These are phyloP conservation scores for Cheilosia scutellata DNA, from an alignment of 2,888 invertebrate species.

Conservation along the genomic window DNA sequence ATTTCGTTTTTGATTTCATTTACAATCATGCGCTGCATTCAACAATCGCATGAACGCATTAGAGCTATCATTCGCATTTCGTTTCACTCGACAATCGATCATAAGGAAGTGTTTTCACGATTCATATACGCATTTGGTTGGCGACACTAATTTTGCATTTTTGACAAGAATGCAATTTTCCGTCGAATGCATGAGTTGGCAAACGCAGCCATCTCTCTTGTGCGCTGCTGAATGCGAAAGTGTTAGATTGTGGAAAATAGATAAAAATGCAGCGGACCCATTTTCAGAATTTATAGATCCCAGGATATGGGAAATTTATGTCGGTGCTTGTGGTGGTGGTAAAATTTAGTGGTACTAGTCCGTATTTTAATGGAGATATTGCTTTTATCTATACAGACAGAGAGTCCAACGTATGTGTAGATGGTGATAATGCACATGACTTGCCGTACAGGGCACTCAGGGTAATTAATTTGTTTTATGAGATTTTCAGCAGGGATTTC, in stretches of 20 bases:
- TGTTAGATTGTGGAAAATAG: slow-evolving; percentile 27
- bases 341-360: slow-evolving; percentile 31
- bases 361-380: slow-evolving; percentile 45
- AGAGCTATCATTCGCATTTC: slow-evolving; percentile 4
- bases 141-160: slow-evolving; percentile 21
- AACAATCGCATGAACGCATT: background rate
- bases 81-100: slow-evolving; percentile 39
- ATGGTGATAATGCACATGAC: slow-evolving; percentile 28
- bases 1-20: background rate
- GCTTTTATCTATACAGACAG: slow-evolving; percentile 16
- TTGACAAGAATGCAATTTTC: slow-evolving; percentile 38
- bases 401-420: slow-evolving; percentile 5
- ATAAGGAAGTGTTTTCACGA: slow-evolving; percentile 5
- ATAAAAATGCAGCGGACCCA: slow-evolving; percentile 40
- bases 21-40: background rate
- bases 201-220: slow-evolving; percentile 19
- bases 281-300: slow-evolving; percentile 58
- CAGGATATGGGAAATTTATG: slow-evolving; percentile 50
- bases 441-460: background rate
- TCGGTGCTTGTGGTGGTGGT: background rate
- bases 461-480: slow-evolving; percentile 60
- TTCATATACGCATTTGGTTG: slow-evolving; percentile 26
- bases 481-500: slow-evolving; percentile 52
- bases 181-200: slow-evolving; percentile 20
- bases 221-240: slow-evolving; percentile 24